These are phyloP conservation scores for Drosophila percnosoma DNA, from an alignment of 2,888 invertebrate species.

Conservation along the genomic window DNA sequence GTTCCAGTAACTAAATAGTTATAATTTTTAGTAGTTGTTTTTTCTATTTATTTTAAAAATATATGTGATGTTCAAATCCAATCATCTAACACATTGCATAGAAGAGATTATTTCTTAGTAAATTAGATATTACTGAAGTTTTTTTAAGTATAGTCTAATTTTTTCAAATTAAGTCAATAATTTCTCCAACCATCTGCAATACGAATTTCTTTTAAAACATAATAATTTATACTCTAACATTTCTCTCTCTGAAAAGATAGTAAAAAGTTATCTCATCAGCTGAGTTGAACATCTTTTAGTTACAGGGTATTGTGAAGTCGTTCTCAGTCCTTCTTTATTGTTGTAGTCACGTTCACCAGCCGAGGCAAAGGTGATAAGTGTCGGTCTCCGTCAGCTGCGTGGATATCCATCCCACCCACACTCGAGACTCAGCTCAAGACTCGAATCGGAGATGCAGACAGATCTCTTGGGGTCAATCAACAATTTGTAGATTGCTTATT, in stretches of 20 bases:
- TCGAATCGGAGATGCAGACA: constrained; percentile 39
- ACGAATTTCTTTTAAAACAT: neutral
- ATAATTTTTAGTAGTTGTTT: no score
- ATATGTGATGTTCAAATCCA: no score
- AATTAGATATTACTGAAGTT: neutral
- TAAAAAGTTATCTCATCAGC: neutral
- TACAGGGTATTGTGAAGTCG: constrained; percentile 15
- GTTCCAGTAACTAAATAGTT: neutral
- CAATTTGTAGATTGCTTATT: constrained; percentile 55
- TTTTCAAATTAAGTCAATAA: neutral
- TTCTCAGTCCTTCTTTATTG: neutral
- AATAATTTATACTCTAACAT: neutral
- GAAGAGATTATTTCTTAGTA: neutral
- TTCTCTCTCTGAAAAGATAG: neutral
- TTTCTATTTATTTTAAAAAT: neutral
- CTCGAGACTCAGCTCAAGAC: constrained; percentile 4
- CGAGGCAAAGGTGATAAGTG: constrained; percentile 64
- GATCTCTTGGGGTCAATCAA: constrained; percentile 64
- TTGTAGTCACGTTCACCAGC: constrained; percentile 61
- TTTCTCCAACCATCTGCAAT: neutral
- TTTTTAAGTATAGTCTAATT: fast-evolving
- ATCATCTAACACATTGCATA: neutral
- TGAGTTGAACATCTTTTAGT: neutral
- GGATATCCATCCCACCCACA: constrained; percentile 49
- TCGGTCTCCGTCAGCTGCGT: constrained; percentile 50